Conservation (phyloP, 2,113 vertebrate species). For the Rhipidura dahli region DNA sequence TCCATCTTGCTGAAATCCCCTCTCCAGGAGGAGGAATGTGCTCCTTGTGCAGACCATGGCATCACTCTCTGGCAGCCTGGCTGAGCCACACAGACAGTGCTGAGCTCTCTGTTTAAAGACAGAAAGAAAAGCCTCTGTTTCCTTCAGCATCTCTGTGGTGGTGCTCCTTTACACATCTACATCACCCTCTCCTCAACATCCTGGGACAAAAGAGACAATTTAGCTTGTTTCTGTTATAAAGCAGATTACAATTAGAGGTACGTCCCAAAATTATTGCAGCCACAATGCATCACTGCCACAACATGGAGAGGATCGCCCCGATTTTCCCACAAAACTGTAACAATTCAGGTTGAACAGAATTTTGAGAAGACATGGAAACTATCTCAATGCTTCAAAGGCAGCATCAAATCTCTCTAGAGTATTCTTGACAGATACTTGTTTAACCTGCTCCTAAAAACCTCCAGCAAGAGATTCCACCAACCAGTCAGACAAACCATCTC, state of each 20-base stretch:
- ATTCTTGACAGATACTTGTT: not conserved
- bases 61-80: not conserved
- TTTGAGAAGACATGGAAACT: not conserved
- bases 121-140: not conserved
- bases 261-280: not conserved
- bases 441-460: not conserved
- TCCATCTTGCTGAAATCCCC: not conserved
- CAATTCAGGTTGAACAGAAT: not conserved
- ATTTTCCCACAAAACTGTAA: not conserved
- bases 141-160: not conserved
- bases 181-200: not conserved
- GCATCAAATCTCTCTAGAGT: not conserved
- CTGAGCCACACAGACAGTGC: not conserved
- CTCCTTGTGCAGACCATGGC: accelerated
- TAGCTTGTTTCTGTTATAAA: not conserved
- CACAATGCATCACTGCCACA: not conserved
- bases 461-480: not conserved
- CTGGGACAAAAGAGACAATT: not conserved
- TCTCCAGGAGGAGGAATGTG: not conserved
- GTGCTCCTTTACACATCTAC: not conserved
- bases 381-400: not conserved
- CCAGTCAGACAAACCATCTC: not conserved
- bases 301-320: not conserved
- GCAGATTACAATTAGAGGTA: not conserved
- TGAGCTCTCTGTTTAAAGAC: not conserved